Evolutionary conservation across 1,140 invertebrate species (phyloP), one percentile per base, ranked within the genome.

Genomic region (Parapsyche elsis): DNA sequence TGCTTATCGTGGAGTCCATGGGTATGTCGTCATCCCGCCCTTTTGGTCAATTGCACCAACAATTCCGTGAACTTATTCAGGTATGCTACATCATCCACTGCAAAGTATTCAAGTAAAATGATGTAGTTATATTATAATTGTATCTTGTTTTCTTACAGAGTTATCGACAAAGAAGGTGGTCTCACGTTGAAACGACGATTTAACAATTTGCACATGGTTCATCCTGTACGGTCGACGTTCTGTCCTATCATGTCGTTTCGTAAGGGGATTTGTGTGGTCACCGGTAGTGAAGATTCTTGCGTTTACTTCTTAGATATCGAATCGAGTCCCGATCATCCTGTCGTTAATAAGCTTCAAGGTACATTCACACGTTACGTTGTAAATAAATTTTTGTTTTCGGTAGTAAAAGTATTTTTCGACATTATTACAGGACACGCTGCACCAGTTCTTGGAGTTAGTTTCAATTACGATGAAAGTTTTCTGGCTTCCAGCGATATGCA

Each of bases 381-480:
- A 46, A 46, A 46, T 12, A 46, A 46, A 46, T 46, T 46, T 46
- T 46, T 46, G 12, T 46, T n/a, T n/a, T n/a, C n/a, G n/a, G n/a
- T n/a, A n/a, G n/a, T n/a, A n/a, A n/a, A n/a, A n/a, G n/a, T n/a
- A n/a, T n/a, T n/a, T n/a, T n/a, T n/a, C n/a, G n/a, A n/a, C n/a
- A 57, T 67, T 23, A 38, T 78, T 57, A 10, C 83, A 88, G 88
- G 92, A 46, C 96, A 97, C 88, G 94, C 95, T 10, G 92, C 93
- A 53, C 92, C 95, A 1, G 94, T 96, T 30, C 87, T 96, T 2
- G 94, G 95, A 77, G 93, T 97, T 12, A 94, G 92, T 84, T 97
- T 97, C 86, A 97, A 96, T 89, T 95, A 95, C 88, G 95, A 97
- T 88, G 96, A 97, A 89, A 95, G 94, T 85, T 88, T 97, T 80